Percentiles rank a stretch among this genome's conserved stretches.
These are phyloP conservation scores for Pedicia rivosa DNA, from an alignment of 2,888 invertebrate genomes.

Conservation along the genomic window DNA sequence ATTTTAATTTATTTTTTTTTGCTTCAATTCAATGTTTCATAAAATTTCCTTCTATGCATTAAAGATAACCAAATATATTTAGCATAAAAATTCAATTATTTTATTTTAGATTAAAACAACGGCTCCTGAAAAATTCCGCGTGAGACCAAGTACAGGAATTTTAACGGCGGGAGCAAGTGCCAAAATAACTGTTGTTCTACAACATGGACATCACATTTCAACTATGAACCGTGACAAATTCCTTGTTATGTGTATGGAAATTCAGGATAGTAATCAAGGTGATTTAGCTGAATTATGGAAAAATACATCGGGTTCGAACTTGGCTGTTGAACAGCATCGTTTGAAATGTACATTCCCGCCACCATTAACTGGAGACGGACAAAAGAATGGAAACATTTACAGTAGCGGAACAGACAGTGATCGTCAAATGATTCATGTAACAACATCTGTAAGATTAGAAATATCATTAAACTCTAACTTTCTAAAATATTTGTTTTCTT, in stretches of 20 bases:
- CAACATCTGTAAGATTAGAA: no score
- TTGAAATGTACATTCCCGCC: constrained; percentile 47
- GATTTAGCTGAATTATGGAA: constrained; percentile 65
- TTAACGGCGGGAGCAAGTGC: constrained; percentile 46
- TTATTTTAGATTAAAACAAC: constrained; percentile 79
- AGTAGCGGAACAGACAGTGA: constrained; percentile 8
- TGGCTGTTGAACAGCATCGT: constrained; percentile 50
- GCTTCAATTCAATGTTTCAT: no score
- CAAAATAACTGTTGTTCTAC: constrained; percentile 55
- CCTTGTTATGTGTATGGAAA: constrained; percentile 65
- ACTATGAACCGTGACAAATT: constrained; percentile 69
- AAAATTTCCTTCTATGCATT: no score
- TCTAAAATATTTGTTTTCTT: constrained; percentile 6
- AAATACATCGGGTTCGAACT: constrained; percentile 35
- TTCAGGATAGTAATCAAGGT: constrained; percentile 38
- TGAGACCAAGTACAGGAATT: constrained; percentile 73
- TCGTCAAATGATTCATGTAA: constrained; percentile 7
- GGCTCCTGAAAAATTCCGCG: constrained; percentile 87
- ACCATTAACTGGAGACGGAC: constrained; percentile 20
- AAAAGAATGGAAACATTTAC: constrained; percentile 13
- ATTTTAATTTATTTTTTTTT: no score
- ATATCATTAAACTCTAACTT: no score
- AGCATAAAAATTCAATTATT: no score
- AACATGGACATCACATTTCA: constrained; percentile 51
- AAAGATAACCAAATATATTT: no score